These are phyloP conservation scores for Apotomis betuletana DNA, from an alignment of 2,888 invertebrate genomes.

Conservation along the genomic window DNA sequence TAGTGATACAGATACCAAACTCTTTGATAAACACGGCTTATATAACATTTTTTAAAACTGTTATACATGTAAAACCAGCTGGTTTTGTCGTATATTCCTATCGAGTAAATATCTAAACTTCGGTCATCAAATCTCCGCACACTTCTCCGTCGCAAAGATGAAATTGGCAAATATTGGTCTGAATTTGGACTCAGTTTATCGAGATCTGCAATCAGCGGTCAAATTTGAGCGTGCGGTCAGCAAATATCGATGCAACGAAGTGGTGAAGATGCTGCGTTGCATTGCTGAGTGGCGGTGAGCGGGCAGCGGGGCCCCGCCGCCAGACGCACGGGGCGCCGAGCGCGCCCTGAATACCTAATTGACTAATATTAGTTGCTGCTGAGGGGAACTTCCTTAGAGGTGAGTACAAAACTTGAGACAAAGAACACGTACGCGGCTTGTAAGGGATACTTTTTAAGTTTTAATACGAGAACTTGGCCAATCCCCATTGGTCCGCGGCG, in stretches of 20 bases:
- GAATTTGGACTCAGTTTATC: slow-evolving; percentile 27
- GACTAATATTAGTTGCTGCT: slow-evolving; percentile 79
- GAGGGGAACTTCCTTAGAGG: slow-evolving; percentile 76
- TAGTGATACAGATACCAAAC: slow-evolving; percentile 27
- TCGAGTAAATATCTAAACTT: background rate
- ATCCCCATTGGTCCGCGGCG: slow-evolving; percentile 43
- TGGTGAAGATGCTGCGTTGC: slow-evolving; percentile 39
- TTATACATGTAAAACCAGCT: too few species aligned
- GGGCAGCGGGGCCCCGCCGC: slow-evolving; percentile 48
- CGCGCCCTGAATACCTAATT: slow-evolving; percentile 82
- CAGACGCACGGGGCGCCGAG: slow-evolving; percentile 67
- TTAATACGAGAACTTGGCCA: slow-evolving; percentile 62
- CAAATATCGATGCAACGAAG: slow-evolving; percentile 42
- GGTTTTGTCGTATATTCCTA: background rate
- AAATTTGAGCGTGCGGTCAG: slow-evolving; percentile 40
- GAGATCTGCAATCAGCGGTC: slow-evolving; percentile 39
- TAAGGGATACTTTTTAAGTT: slow-evolving; percentile 74
- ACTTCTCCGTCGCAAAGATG: slow-evolving; percentile 1
- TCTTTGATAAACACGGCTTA: background rate
- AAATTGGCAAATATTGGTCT: slow-evolving; percentile 23
- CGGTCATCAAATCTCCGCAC: background rate
- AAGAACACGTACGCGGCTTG: slow-evolving; percentile 76
- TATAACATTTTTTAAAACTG: background rate
- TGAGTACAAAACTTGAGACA: slow-evolving; percentile 78
- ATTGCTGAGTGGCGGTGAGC: slow-evolving; percentile 32